Base-by-base conservation (phyloP, 2,113 vertebrate species). In the Daboia siamensis region DNA sequence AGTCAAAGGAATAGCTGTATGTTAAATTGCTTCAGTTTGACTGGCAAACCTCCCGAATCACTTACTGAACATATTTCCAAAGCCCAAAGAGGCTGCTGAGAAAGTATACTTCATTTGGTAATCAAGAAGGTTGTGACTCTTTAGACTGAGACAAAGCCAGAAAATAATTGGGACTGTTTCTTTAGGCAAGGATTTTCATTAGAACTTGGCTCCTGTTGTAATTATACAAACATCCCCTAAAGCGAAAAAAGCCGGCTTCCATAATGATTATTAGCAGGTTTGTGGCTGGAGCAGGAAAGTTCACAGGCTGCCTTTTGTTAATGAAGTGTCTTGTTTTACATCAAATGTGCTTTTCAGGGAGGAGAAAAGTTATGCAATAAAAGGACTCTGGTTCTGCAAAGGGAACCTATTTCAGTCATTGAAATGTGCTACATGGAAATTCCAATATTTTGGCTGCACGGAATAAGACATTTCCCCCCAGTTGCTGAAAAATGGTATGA, bases 211-310 rank as follows among this genome's bases (percentile, higher is more conserved):
- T 94, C 48, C 33, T 93, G 91, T 93, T 94, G 54, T 88, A 92
- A 92, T 74, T 54, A 69, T 21, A 87, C 85, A 64, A 91, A 54
- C 48, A 52, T 69, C 48, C 86, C 61, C 86, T 88, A 74, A 55
- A 88, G 91, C 86, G 1, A 46, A n/a, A 87, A 80, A 39, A 44
- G 48, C 48, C 15, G 39, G 55, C 29, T 88, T 92, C 51, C 44
- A 92, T 80, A 74, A 92, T 92, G 48, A 92, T 92, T 74, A 88
- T 92, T 88, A 92, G 87, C 69, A 39, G 91, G 69, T 88, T 69
- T 69, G 86, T 52, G 13, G 86, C 21, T 69, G 59, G 33, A 74
- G 51, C 48, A 88, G 51, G 86, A 74, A 69, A 88, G 59, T 55
- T 92, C 87, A 92, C 51, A 88, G 86, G 33, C 52, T 54, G 86